Evolutionary conservation across 2,797 vertebrate species (phyloP).

Genomic region (Siniperca scherzeri): DNA sequence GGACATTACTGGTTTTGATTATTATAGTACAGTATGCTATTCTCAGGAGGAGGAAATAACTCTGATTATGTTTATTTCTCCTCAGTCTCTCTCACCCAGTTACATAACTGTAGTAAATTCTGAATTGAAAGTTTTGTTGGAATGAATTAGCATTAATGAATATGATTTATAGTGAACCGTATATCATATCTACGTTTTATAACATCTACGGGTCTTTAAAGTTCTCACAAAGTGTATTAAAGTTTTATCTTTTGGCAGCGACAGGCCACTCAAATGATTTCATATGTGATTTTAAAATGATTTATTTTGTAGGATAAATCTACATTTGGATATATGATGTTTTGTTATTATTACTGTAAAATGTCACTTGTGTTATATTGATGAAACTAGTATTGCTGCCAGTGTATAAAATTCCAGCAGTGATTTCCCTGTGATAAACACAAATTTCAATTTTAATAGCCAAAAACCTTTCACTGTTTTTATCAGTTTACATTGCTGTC

Average conservation of each 20-base stretch:
- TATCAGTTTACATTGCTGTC: slow-evolving; percentile 6
- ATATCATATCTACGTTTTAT: slow-evolving; percentile 39
- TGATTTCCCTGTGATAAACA: not conserved
- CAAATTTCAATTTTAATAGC: slow-evolving; percentile 1
- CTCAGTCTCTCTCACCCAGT: slow-evolving; percentile 19
- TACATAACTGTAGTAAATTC: slow-evolving; percentile 61
- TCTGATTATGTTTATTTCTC: slow-evolving; percentile 44
- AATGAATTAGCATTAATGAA: slow-evolving; percentile 67
- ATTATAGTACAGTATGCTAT: slow-evolving; percentile 54
- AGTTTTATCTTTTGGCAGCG: slow-evolving; percentile 45
- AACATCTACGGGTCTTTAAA: slow-evolving; percentile 38
- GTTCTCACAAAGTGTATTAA: slow-evolving; percentile 28
- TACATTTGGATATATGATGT: slow-evolving; percentile 6
- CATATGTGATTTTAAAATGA: slow-evolving; percentile 23
- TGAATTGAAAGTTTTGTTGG: slow-evolving; percentile 63
- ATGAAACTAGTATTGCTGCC: not conserved
- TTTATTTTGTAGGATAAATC: slow-evolving; percentile 21
- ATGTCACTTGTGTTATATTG: not conserved
- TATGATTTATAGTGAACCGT: slow-evolving; percentile 42
- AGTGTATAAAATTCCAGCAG: not conserved
- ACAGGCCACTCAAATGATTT: slow-evolving; percentile 19
- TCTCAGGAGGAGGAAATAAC: slow-evolving; percentile 62
- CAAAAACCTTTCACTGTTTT: slow-evolving; percentile 1
- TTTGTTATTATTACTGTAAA: slow-evolving; percentile 22
- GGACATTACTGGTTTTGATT: slow-evolving; percentile 73